A percentile compares a stretch with the other conserved stretches of the same genome.
Evolutionary conservation across 2,888 invertebrate species (phyloP).

Genomic region (Latrodectus elegans): DNA sequence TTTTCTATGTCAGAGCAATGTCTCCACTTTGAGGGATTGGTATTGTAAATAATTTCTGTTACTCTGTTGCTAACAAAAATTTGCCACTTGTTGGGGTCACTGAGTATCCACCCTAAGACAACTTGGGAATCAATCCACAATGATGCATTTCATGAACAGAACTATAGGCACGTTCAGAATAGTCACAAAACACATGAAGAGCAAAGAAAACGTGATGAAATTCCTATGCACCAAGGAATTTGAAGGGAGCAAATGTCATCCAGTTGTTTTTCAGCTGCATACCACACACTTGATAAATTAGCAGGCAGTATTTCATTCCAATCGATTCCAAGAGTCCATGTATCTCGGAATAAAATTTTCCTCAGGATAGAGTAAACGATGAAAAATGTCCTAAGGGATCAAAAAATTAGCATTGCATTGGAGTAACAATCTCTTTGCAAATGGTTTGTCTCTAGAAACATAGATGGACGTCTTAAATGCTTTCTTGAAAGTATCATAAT

Average conservation of each 20-base stretch:
- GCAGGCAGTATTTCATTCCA: conserved; percentile 71
- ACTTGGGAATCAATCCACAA: conserved; percentile 66
- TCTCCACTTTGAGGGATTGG: conserved; percentile 66
- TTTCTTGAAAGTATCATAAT: background rate
- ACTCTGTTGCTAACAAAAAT: conserved; percentile 71
- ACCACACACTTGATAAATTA: conserved; percentile 14
- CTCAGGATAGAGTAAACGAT: background rate
- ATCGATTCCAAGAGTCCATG: conserved; percentile 69
- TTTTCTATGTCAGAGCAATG: conserved; percentile 71
- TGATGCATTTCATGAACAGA: background rate
- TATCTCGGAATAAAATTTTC: conserved; percentile 70
- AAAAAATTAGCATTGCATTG: no score
- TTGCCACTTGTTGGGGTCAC: conserved; percentile 61
- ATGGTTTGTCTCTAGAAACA: no score
- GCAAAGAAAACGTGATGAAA: background rate
- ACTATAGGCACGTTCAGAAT: conserved; percentile 70
- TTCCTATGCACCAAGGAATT: conserved; percentile 38
- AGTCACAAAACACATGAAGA: conserved; percentile 71
- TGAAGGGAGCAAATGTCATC: background rate
- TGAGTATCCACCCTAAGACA: conserved; percentile 70
- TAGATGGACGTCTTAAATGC: no score
- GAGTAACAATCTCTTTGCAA: no score
- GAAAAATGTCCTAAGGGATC: background rate
- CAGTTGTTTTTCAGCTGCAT: conserved; percentile 6
- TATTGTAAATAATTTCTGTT: conserved; percentile 69